Evolutionary conservation across 1,140 invertebrate genomes (phyloP), one percentile per base, ranked within the genome.

Genomic region (Epicauta chinensis): DNA sequence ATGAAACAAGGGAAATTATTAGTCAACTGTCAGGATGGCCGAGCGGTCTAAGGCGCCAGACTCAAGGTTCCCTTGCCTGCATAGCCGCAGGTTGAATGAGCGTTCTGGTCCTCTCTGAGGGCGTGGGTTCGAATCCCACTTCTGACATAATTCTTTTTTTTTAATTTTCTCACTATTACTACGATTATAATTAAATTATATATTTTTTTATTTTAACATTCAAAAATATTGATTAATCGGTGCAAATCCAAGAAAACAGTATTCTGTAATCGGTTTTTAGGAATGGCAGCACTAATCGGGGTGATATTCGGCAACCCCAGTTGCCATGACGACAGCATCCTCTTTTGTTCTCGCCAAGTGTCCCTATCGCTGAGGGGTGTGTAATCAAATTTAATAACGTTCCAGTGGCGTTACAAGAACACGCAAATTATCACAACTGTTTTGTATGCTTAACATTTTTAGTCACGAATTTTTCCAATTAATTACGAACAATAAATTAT

Each of bases 121-220:
- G 83, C 83, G 83, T 84, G 82, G 83, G 83, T 85, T 85, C 82
- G 80, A 86, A 85, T 83, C 83, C 83, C 83, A 84, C 83, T 85
- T 81, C 83, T 86, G 83, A 84, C 82, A 85, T 72, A 14, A n/a
- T n/a, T n/a, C 32, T 16, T 11, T 38, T 46, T 29, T 31, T 42
- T 1, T 23, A 36, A 42, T 55, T 49, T 43, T 10, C 23, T 6
- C 10, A 34, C 0, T 9, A 17, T 45, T 16, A n/a, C n/a, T n/a
- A n/a, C n/a, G n/a, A n/a, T n/a, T n/a, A n/a, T n/a, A n/a, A n/a
- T n/a, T n/a, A n/a, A n/a, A n/a, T n/a, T n/a, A n/a, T n/a, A n/a
- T n/a, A n/a, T n/a, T n/a, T n/a, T 36, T 47, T 16, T 36, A 36
- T 50, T 55, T 49, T 43, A n/a, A n/a, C n/a, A n/a, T n/a, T n/a